These are phyloP conservation scores for Pseudomyrmex sp. DNA, from an alignment of 1,140 invertebrate genomes.

Conservation along the genomic window DNA sequence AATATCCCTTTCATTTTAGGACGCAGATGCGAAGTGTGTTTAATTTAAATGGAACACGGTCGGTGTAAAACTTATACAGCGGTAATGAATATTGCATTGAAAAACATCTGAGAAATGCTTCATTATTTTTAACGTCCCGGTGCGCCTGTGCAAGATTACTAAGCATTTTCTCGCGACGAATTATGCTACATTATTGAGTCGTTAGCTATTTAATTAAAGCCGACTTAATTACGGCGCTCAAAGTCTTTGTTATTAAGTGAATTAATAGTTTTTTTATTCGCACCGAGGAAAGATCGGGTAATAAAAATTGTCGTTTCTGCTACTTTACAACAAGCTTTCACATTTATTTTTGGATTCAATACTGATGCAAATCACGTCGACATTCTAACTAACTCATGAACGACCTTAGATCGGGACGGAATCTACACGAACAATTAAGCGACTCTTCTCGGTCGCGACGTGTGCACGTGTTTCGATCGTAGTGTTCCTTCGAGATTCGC, in stretches of 20 bases:
- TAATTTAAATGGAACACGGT: neutral
- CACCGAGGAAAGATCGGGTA: too few species aligned
- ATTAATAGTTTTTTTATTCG: too few species aligned
- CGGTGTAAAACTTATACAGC: neutral
- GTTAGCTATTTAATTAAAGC: neutral
- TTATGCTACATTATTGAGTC: neutral
- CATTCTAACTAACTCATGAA: neutral
- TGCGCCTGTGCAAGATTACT: neutral
- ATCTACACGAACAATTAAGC: neutral
- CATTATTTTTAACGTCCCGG: neutral
- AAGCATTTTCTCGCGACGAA: neutral
- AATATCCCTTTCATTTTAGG: neutral
- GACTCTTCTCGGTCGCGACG: neutral
- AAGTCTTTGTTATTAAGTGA: neutral
- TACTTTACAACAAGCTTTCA: too few species aligned
- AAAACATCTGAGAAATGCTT: neutral
- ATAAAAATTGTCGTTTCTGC: too few species aligned
- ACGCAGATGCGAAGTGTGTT: neutral
- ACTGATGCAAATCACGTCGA: neutral
- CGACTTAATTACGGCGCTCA: neutral
- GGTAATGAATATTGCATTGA: neutral
- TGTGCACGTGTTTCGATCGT: conserved; percentile 12
- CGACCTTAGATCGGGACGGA: neutral
- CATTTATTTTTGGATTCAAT: neutral
- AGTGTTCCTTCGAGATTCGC: conserved; percentile 35